Percentiles rank a stretch among this genome's conserved stretches.
Evolutionary conservation across 1,140 invertebrate genomes (phyloP).

Genomic region (Leptinotarsa defecta): DNA sequence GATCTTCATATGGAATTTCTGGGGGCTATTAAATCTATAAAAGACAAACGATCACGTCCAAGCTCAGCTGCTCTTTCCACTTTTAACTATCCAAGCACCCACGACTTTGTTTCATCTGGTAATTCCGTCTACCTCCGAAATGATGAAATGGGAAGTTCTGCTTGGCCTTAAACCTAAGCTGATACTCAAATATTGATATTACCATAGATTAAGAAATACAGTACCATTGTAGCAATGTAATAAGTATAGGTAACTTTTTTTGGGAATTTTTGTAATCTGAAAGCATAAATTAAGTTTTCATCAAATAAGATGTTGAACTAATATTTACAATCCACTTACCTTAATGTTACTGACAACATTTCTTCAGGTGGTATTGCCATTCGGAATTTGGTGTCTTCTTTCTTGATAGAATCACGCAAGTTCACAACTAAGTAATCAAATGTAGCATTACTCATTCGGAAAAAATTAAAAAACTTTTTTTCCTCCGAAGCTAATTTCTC

Average conservation of each 20-base stretch:
- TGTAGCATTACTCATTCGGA: not conserved
- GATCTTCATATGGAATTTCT: slow-evolving; percentile 31
- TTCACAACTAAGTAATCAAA: slow-evolving; percentile 23
- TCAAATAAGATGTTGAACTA: not conserved
- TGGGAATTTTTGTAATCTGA: slow-evolving; percentile 5
- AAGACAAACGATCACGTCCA: not conserved
- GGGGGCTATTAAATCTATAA: slow-evolving; percentile 21
- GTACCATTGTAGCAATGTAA: too few species aligned
- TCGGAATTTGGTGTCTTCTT: slow-evolving; percentile 1
- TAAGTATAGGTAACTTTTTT: too few species aligned
- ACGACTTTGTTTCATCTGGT: too few species aligned
- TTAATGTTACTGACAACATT: slow-evolving; percentile 2
- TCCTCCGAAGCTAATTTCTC: slow-evolving; percentile 17
- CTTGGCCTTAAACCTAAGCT: not conserved
- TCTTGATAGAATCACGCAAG: slow-evolving; percentile 5
- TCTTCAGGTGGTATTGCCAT: slow-evolving; percentile 20
- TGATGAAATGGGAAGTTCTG: slow-evolving; percentile 9
- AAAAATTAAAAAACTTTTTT: slow-evolving; percentile 21
- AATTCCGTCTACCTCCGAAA: not conserved
- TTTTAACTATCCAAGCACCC: too few species aligned
- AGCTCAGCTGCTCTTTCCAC: too few species aligned
- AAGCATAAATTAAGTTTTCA: slow-evolving; percentile 6
- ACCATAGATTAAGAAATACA: not conserved
- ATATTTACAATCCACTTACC: too few species aligned
- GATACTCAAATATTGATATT: slow-evolving; percentile 14